These are phyloP conservation scores for Pseudomugil gertrudae DNA, from an alignment of 2,797 vertebrate genomes.

Conservation along the genomic window DNA sequence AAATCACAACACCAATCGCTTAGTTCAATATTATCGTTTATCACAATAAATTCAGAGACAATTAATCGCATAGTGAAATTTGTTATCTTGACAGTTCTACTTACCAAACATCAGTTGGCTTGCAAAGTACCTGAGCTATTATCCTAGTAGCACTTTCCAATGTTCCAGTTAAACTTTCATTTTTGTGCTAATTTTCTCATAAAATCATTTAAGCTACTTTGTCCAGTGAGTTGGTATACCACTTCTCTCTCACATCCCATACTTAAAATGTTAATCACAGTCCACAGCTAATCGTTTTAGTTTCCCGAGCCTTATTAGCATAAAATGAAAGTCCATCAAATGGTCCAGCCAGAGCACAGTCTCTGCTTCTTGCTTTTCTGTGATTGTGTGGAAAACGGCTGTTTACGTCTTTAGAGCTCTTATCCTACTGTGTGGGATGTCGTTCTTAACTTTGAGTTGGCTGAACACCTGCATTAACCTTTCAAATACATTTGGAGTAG, in stretches of 20 bases:
- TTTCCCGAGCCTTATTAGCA: constrained; percentile 25
- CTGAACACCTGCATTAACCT: constrained; percentile 27
- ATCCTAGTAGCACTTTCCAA: background rate
- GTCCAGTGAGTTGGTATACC: background rate
- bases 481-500: constrained; percentile 17
- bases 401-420: constrained; percentile 16
- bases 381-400: constrained; percentile 12
- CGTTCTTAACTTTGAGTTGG: constrained; percentile 13
- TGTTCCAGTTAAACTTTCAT: background rate
- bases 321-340: constrained; percentile 51
- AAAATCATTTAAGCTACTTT: background rate
- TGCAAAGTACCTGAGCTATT: no score
- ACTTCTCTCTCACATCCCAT: constrained; percentile 4
- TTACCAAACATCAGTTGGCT: no score
- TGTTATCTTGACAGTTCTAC: no score
- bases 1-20: no score
- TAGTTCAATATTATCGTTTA: no score
- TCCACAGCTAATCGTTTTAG: constrained; percentile 19
- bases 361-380: background rate
- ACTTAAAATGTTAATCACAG: constrained; percentile 15
- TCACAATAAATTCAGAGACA: no score
- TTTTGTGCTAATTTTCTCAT: background rate
- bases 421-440: constrained; percentile 3
- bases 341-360: constrained; percentile 22
- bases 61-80: no score